Conservation (phyloP, 2,888 invertebrate genomes). For the Drosophila glabriapex region DNA sequence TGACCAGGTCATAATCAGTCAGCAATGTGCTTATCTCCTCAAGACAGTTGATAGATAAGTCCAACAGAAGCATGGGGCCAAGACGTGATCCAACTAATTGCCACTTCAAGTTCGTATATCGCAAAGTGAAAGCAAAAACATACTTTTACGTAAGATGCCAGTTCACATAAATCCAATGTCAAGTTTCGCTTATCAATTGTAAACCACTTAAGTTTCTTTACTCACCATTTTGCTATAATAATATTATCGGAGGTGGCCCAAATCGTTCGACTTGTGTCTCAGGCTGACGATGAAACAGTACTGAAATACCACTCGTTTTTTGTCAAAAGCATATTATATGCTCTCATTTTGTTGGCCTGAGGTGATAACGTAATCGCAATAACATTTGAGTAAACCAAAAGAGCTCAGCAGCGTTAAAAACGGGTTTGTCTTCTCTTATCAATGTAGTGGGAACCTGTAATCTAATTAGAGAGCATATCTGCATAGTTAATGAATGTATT, state of each 20-base stretch:
- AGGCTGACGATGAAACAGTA: background rate
- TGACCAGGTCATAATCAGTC: background rate
- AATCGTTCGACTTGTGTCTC: background rate
- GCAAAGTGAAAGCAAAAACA: background rate
- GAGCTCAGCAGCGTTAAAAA: background rate
- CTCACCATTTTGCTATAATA: conserved; percentile 9
- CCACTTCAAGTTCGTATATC: background rate
- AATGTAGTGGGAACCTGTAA: background rate
- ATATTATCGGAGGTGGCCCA: no score
- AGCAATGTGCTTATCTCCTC: background rate
- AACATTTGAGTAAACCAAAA: background rate
- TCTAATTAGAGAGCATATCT: background rate
- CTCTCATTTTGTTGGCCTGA: background rate
- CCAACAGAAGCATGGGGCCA: background rate
- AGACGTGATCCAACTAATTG: background rate
- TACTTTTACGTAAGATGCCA: background rate
- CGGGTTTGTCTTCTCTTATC: background rate
- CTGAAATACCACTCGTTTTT: background rate
- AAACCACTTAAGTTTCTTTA: background rate
- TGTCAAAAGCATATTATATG: background rate
- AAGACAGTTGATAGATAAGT: background rate
- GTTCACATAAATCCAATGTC: background rate
- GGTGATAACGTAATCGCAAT: background rate
- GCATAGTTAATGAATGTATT: background rate
- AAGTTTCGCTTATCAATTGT: conserved; percentile 1